Evolutionary conservation across 2,113 vertebrate species (phyloP).

Genomic region (Sylvilagus bachmani): DNA sequence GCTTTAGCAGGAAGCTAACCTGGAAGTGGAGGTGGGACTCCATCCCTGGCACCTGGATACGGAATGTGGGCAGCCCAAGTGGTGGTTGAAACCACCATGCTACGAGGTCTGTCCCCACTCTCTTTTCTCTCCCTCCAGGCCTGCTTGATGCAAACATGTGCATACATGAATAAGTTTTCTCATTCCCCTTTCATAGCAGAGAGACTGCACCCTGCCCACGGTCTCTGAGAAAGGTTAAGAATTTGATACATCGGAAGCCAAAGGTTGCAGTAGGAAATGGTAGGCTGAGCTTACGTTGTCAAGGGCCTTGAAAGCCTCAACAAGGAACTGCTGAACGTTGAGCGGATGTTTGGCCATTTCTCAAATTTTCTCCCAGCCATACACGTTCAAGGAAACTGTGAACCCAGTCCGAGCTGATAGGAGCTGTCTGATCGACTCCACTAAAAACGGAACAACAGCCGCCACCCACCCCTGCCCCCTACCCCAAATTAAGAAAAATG

Average conservation of each 20-base stretch:
- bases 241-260: accelerated
- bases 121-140: neutral
- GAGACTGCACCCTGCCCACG: neutral
- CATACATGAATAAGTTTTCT: neutral
- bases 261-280: neutral
- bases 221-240: neutral
- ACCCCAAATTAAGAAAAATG: slow-evolving; percentile 57
- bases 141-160: neutral
- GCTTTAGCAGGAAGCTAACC: no score
- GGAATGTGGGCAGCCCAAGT: no score
- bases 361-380: neutral
- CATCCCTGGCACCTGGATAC: no score
- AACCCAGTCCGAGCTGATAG: neutral
- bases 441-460: neutral
- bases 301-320: neutral
- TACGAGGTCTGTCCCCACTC: neutral
- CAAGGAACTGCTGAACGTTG: neutral
- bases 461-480: neutral
- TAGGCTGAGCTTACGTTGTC: no score
- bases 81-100: no score
- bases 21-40: no score
- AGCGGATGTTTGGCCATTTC: neutral
- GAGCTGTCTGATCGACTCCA: neutral
- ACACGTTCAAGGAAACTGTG: slow-evolving; percentile 23
- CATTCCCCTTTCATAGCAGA: neutral